Evolutionary conservation across 2,797 vertebrate species (phyloP).

Genomic region (Cirrhinus mrigala): DNA sequence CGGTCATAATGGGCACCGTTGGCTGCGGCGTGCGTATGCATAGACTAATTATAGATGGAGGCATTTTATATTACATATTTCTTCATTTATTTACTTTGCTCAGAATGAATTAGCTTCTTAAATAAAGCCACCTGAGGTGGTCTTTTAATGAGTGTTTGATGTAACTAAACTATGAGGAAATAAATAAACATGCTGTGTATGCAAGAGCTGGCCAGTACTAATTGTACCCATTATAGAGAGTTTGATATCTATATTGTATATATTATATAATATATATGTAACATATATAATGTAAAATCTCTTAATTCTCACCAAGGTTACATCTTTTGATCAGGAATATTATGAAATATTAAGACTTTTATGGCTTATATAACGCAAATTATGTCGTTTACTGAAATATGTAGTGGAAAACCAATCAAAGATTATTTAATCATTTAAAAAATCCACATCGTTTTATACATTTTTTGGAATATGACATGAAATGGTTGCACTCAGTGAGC

Average conservation of each 20-base stretch:
- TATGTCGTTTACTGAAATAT: too few relatives aligned
- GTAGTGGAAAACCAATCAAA: too few relatives aligned
- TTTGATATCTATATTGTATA: not conserved
- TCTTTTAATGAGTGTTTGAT: conserved; percentile 25
- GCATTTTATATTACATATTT: not conserved
- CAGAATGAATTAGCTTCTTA: not conserved
- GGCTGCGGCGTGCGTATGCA: not conserved
- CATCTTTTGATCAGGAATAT: not conserved
- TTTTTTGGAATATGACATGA: too few relatives aligned
- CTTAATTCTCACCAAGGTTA: not conserved
- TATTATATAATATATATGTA: too few relatives aligned
- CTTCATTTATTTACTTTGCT: not conserved
- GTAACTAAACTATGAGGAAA: conserved; percentile 26
- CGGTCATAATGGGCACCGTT: not conserved
- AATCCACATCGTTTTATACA: too few relatives aligned
- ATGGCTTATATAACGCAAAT: too few relatives aligned
- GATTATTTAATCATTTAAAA: too few relatives aligned
- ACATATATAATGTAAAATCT: too few relatives aligned
- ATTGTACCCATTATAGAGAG: not conserved
- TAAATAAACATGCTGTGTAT: conserved; percentile 17
- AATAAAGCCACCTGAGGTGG: not conserved
- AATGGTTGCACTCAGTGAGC: too few relatives aligned
- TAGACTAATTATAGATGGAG: conserved; percentile 1
- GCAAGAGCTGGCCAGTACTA: conserved; percentile 5
- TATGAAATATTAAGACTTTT: not conserved